Base-by-base conservation (phyloP, 2,888 invertebrate genomes). In the Hyalella azteca region DNA sequence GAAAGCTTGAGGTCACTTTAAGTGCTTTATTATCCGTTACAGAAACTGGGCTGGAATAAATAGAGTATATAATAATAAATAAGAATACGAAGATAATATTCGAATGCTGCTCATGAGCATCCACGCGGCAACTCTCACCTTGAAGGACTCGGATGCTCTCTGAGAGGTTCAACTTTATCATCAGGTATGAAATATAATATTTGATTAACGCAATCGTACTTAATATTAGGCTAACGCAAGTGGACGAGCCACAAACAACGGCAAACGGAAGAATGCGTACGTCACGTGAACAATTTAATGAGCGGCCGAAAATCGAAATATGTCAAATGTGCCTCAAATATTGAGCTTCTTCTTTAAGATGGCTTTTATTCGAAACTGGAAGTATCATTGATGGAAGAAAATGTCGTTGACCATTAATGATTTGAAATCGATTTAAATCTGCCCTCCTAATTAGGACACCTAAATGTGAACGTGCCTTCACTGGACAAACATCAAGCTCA, bases 31-130 rank as follows among this genome's bases (percentile, higher is more conserved):
- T 66, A 66, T 66, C 66, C 66, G 66, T 66, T 66, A 66, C 66
- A 66, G 66, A 32, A 36, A 36, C 66, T 36, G 26, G 36, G 66
- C 36, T 36, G 29, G 36, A 66, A 66, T 66, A 66, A 66, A 66
- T 66, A 66, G 66, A 66, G 66, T 66, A 66, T 66, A 66, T 36
- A 66, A 66, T 39, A 66, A 66, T 66, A 66, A 66, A 66, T 66
- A 36, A 66, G 66, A 66, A 22, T 9, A 54, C 26, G 2, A 54
- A 29, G 5, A 54, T 32, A 29, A 66, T 66, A n/a, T 66, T n/a
- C 32, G 36, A 66, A 36, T 13, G 66, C 32, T 66, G 36, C 66
- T 36, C 66, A 36, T 66, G 19, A 36, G 66, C 36, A 36, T 66
- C 66, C 36, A 66, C 66, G 3, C 32, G 39, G 29, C 66, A 66